Base-by-base conservation (phyloP, 2,113 vertebrate genomes). In the Platycercus adscitus region DNA sequence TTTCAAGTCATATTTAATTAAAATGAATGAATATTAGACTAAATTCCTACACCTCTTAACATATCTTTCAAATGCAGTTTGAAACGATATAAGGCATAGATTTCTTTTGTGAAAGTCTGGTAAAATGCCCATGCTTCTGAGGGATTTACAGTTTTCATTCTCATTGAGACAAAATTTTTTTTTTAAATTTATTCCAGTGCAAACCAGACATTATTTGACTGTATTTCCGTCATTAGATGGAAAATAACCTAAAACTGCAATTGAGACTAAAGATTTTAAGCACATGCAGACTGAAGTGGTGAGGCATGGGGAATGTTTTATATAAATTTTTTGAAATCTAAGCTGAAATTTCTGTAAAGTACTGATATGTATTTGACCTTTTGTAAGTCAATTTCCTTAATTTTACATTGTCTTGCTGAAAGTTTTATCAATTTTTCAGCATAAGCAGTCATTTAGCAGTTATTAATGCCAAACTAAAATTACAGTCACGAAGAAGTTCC, bases 401-500 rank as follows among this genome's bases (percentile, higher is more conserved):
- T 86, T 61, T 93, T 96, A 33, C 28, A 69, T 83, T 95, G 35
- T 81, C 11, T 69, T 33, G 13, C 3, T n/a, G 49, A 58, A 80
- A 46, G 29, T 63, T 73, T 70, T 66, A n/a, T 81, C 4, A n/a
- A 85, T 87, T 86, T 66, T 88, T 20, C 84, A 72, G 7, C 18
- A 49, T 56, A 88, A 66, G 75, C 71, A 94, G 81, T 86, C 65
- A 63, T 79, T 65, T 43, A 86, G 20, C 20, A 86, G 41, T 95
- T 87, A 55, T 31, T 68, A 91, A 81, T 28, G 49, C 49, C 86
- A 92, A 90, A 89, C 92, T 96, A 81, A 96, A 96, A 94, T 35
- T 29, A 25, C 31, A 85, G 44, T 61, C 23, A 66, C 86, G 68
- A 83, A 86, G 33, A 95, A 60, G 52, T 56, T 81, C 71, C 44